These are phyloP conservation scores for Adelognathus sp. DNA, from an alignment of 2,888 invertebrate genomes.

Conservation along the genomic window DNA sequence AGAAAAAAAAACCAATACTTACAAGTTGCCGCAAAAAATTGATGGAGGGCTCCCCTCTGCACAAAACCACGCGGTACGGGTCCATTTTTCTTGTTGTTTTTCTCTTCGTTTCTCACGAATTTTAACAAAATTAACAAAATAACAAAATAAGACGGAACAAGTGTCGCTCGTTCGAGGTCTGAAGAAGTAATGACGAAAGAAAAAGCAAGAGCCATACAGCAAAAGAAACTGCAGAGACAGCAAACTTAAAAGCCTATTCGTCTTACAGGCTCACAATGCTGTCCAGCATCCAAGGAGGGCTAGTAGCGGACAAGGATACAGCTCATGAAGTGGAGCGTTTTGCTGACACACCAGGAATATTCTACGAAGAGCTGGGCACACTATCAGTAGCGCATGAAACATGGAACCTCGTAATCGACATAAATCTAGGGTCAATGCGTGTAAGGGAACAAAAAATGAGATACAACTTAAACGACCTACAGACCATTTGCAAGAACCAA, in stretches of 20 bases:
- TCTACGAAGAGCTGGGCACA: background rate
- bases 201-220: background rate
- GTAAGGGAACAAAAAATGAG: background rate
- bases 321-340: background rate
- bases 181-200: background rate
- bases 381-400: background rate
- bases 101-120: no score
- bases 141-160: no score
- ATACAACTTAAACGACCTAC: background rate
- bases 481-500: background rate
- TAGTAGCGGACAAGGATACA: background rate
- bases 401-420: background rate
- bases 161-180: no score
- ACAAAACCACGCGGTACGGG: no score
- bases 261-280: background rate
- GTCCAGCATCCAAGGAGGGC: background rate
- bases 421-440: background rate
- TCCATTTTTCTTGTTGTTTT: no score
- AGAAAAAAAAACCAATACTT: no score
- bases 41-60: no score
- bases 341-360: background rate
- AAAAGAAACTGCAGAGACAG: background rate
- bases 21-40: no score
- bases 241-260: background rate
- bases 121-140: no score